Conservation (phyloP, 2,113 vertebrate genomes). For the Misgurnus mizolepis region DNA sequence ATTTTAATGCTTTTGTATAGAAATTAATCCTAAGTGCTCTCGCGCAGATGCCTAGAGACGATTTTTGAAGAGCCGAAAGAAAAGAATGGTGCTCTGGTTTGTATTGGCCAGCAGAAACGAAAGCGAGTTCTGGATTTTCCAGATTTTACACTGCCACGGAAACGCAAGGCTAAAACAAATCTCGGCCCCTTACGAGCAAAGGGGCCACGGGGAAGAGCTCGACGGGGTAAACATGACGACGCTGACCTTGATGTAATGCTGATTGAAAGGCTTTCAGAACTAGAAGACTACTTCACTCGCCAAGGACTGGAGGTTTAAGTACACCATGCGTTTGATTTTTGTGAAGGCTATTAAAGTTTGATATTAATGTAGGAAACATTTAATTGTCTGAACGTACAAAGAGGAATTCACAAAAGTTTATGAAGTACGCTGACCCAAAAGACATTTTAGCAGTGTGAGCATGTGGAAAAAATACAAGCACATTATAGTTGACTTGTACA, state of each 20-base stretch:
- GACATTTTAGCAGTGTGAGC: background rate
- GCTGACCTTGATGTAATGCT: slow-evolving; percentile 86
- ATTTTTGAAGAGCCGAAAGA: slow-evolving; percentile 96
- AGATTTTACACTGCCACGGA: slow-evolving; percentile 90
- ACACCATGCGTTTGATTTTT: background rate
- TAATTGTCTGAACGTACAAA: background rate
- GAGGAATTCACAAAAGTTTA: background rate
- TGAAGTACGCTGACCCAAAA: background rate
- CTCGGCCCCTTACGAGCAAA: slow-evolving; percentile 65
- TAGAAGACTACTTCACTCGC: slow-evolving; percentile 85
- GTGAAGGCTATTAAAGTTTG: background rate
- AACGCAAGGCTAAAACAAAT: slow-evolving; percentile 75
- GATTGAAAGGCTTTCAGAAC: slow-evolving; percentile 86
- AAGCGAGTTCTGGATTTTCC: slow-evolving; percentile 91
- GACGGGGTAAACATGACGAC: slow-evolving; percentile 78
- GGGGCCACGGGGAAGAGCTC: slow-evolving; percentile 75
- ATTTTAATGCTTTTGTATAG: background rate
- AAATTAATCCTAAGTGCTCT: background rate
- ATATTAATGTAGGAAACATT: background rate
- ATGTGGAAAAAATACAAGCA: slow-evolving; percentile 28
- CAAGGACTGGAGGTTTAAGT: slow-evolving; percentile 77
- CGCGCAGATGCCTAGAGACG: slow-evolving; percentile 87
- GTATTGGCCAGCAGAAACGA: slow-evolving; percentile 90
- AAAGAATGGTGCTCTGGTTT: slow-evolving; percentile 84
- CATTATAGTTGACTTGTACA: slow-evolving; percentile 16